Evolutionary conservation across 2,797 vertebrate species (phyloP).

Genomic region (Gymnoscopelus microlampas): DNA sequence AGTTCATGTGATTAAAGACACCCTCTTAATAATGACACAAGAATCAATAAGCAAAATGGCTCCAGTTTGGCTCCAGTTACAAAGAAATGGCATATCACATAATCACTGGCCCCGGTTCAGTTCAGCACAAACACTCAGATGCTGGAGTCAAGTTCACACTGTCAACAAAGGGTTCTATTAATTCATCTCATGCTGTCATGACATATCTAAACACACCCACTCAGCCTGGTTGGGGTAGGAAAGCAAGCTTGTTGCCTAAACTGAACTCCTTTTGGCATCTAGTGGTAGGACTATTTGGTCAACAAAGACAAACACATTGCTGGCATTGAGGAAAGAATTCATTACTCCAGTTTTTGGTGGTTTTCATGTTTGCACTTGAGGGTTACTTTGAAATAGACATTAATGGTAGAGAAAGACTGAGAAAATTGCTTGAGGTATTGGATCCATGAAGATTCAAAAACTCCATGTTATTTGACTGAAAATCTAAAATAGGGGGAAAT

Average conservation of each 20-base stretch:
- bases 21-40: too few relatives aligned
- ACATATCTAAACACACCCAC: constrained; percentile 35
- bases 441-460: too few relatives aligned
- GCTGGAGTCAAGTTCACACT: constrained; percentile 1
- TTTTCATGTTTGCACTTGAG: constrained; percentile 25
- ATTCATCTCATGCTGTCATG: constrained; percentile 41
- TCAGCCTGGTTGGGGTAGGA: neutral
- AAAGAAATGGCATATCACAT: neutral
- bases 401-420: too few relatives aligned
- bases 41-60: neutral
- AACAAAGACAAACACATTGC: neutral
- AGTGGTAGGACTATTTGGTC: constrained; percentile 8
- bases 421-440: too few relatives aligned
- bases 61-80: neutral
- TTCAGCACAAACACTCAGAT: constrained; percentile 16
- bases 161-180: constrained; percentile 27
- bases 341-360: constrained; percentile 26
- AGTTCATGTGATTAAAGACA: too few relatives aligned
- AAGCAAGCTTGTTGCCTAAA: constrained; percentile 11
- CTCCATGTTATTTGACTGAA: too few relatives aligned
- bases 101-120: constrained; percentile 10
- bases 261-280: constrained; percentile 5
- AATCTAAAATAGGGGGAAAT: too few relatives aligned
- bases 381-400: too few relatives aligned
- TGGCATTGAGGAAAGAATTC: constrained; percentile 12